Evolutionary conservation across 2,797 vertebrate genomes (phyloP), one percentile per base, ranked within the genome.

Genomic region (Loriculus beryllinus): DNA sequence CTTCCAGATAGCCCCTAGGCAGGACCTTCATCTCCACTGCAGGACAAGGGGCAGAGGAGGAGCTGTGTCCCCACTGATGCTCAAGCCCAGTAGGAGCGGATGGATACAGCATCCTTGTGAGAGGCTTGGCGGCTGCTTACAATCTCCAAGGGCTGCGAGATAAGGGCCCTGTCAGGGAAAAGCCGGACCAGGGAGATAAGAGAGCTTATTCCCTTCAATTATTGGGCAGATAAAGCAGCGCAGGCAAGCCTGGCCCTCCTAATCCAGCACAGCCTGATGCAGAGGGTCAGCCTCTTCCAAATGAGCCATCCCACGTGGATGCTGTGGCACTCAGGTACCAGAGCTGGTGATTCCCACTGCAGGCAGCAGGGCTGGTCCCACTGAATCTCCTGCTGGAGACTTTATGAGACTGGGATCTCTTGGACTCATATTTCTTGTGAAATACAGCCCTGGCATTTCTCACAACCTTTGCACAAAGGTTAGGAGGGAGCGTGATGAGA

Each of bases 391-490:
- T 64, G 68, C 65, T 1, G 6, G 18, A 70, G 69, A 2, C 9
- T 47, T 13, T 17, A 12, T 1, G 10, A 72, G 86, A 19, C 71
- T 15, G 47, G 78, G 39, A 16, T 69, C 1, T 3, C 70, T 59
- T 0, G 2, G n/a, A 19, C 56, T 82, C 20, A 0, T 33, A 42
- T 82, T 78, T 62, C 80, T 60, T 31, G 35, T 96, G 95, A 96
- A 96, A 94, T 90, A 94, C 22, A 7, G 56, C 70, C 81, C 92
- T 95, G 95, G 93, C 92, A 93, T 96, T 95, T 93, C 92, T 82
- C 78, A 67, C 43, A 80, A 90, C 95, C 92, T 94, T 95, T 90
- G 92, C 78, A 57, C 91, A 95, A 94, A 96, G 91, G 92, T 90
- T 90, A 92, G 86, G 57, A 78, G 65, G 80, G 62, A 94, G 47